Evolutionary conservation across 2,797 vertebrate species (phyloP), one percentile per base, ranked within the genome.

Genomic region (Lycodopsis pacificus): DNA sequence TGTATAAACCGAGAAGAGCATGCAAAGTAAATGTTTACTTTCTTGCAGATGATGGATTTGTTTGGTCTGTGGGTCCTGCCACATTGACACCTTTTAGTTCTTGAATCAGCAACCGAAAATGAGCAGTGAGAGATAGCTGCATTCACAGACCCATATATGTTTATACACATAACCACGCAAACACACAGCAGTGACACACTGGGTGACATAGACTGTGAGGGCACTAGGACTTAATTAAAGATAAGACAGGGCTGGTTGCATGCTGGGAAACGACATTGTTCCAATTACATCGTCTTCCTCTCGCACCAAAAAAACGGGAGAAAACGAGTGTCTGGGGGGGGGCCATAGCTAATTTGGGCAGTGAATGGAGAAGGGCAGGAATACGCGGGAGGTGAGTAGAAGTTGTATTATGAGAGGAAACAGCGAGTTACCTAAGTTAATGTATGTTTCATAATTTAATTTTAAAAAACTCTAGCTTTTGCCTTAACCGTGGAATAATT

Each of bases 231-330:
- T 87, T 94, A 93, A 93, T 94, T 94, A 93, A 93, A 94, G 93
- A 91, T 91, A 91, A 90, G 85, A 73, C 76, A 75, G 77, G 77
- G 51, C 76, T 68, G 80, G 80, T 73, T 80, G 65, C 92, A 89
- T 85, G 91, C 91, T 92, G 93, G 88, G 91, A 92, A 92, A 90
- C 90, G 86, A 90, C 90, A 94, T 86, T 91, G 88, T 90, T 94
- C 86, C 90, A 94, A 93, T 95, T 94, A 94, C 86, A 79, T 75
- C 53, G 53, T 90, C 87, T 87, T 82, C 88, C 82, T 83, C 85
- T 90, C 49, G 65, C 57, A 78, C 65, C 57, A 57, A 84, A 90
- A 88, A 85, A 32, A 4, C 65, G 70, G 46, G 71, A 76, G 72
- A 91, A 86, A 89, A 79, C 38, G 53, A 73, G 64, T 69, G 10